phyloP scores from a whole-genome alignment of 2,113 vertebrate genomes.

The Lasiurus borealis region DNA sequence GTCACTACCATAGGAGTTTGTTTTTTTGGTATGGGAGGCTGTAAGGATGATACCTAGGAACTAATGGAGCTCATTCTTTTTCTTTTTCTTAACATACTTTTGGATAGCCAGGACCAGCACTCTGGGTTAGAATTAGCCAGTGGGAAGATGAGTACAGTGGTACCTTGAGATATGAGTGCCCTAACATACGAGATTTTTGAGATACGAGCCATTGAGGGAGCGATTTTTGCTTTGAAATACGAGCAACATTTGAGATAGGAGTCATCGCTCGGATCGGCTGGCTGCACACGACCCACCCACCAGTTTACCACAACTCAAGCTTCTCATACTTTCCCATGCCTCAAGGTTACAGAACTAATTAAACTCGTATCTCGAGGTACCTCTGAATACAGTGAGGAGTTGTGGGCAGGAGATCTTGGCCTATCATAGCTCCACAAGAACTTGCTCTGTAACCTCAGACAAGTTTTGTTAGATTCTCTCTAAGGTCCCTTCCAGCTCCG shows the following conservation, averaged over 20 bases:
- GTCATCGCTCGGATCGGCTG: too few relatives aligned
- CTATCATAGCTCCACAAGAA: background rate
- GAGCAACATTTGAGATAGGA: too few relatives aligned
- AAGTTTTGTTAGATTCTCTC: background rate
- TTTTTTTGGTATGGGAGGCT: background rate
- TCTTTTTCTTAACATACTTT: background rate
- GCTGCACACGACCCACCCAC: too few relatives aligned
- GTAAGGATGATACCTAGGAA: background rate
- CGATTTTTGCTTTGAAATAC: too few relatives aligned
- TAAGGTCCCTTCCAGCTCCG: background rate
- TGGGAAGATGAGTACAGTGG: background rate
- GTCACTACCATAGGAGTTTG: background rate
- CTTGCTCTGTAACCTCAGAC: background rate
- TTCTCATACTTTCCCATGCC: too few relatives aligned
- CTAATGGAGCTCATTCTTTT: background rate
- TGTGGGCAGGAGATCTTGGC: background rate
- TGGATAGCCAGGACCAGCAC: background rate
- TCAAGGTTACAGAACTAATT: too few relatives aligned
- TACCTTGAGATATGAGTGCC: too few relatives aligned
- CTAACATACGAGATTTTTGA: too few relatives aligned
- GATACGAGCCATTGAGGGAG: too few relatives aligned
- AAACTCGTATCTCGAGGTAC: too few relatives aligned
- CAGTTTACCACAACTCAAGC: too few relatives aligned
- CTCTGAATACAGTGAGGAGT: background rate
- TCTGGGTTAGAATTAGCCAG: background rate